Conservation (phyloP, 2,797 vertebrate genomes). For the Aplochiton taeniatus region DNA sequence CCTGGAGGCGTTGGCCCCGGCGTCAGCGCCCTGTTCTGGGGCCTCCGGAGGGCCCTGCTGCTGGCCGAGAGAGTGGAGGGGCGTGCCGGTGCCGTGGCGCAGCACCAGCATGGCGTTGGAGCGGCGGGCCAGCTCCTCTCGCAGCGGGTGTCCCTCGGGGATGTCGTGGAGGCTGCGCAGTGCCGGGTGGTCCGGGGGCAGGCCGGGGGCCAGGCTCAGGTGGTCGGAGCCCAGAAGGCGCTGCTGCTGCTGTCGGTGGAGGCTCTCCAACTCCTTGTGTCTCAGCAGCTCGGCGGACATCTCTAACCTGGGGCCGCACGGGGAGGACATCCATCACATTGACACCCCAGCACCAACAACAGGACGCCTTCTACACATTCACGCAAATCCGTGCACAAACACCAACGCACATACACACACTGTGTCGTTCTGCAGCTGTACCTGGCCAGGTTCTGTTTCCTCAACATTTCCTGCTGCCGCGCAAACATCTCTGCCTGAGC, state of each 20-base stretch:
- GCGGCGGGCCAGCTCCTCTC: constrained; percentile 85
- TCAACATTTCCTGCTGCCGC: constrained; percentile 93
- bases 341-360: not conserved
- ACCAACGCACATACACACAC: not conserved
- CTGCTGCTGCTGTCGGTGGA: constrained; percentile 82
- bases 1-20: constrained; percentile 61
- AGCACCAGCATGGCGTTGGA: constrained; percentile 90
- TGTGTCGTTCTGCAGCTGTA: not conserved
- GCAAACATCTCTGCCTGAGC: constrained; percentile 94
- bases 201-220: constrained; percentile 76
- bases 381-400: no score
- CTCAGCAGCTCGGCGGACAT: constrained; percentile 93
- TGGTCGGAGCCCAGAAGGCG: constrained; percentile 82
- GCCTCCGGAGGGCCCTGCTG: constrained; percentile 64
- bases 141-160: constrained; percentile 85
- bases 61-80: constrained; percentile 84
- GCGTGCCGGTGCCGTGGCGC: constrained; percentile 81
- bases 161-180: constrained; percentile 86
- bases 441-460: constrained; percentile 94
- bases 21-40: constrained; percentile 55
- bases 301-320: constrained; percentile 80
- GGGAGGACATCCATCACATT: not conserved
- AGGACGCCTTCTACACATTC: constrained; percentile 1
- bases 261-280: constrained; percentile 90
- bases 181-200: constrained; percentile 86